phyloP scores from a whole-genome alignment of 2,797 vertebrate species.

The Meriones psammophilus region DNA sequence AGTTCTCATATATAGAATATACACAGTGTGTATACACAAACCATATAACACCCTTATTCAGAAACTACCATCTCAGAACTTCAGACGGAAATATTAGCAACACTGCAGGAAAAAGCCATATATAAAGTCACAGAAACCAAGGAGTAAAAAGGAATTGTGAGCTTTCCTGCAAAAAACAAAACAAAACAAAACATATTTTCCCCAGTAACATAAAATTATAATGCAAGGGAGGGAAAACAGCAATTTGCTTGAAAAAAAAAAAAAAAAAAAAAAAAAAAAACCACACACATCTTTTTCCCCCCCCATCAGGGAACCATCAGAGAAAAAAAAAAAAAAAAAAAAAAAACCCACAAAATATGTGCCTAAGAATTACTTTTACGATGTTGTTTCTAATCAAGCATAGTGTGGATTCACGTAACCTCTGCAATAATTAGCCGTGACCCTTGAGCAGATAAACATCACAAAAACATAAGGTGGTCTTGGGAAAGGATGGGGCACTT shows the following conservation, averaged over 20 bases:
- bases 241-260: constrained; percentile 82
- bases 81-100: constrained; percentile 48
- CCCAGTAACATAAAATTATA: constrained; percentile 75
- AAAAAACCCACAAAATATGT: constrained; percentile 82
- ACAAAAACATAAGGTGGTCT: constrained; percentile 90
- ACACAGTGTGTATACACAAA: not conserved
- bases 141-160: constrained; percentile 64
- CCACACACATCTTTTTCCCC: constrained; percentile 64
- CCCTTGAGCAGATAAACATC: constrained; percentile 90
- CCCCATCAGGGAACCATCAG: too few relatives aligned
- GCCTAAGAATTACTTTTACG: constrained; percentile 87
- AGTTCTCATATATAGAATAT: not conserved
- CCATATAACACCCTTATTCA: constrained; percentile 55
- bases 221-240: constrained; percentile 77
- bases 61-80: constrained; percentile 71
- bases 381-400: constrained; percentile 86
- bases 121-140: not conserved
- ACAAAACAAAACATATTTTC: constrained; percentile 72
- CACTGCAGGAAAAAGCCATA: constrained; percentile 68
- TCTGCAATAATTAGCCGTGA: constrained; percentile 86
- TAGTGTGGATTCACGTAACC: constrained; percentile 86
- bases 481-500: constrained; percentile 90
- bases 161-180: constrained; percentile 64
- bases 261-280: constrained; percentile 79
- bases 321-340: constrained; percentile 79